Evolutionary conservation across 2,797 vertebrate species (phyloP).

Genomic region (Acrocephalus scirpaceus): DNA sequence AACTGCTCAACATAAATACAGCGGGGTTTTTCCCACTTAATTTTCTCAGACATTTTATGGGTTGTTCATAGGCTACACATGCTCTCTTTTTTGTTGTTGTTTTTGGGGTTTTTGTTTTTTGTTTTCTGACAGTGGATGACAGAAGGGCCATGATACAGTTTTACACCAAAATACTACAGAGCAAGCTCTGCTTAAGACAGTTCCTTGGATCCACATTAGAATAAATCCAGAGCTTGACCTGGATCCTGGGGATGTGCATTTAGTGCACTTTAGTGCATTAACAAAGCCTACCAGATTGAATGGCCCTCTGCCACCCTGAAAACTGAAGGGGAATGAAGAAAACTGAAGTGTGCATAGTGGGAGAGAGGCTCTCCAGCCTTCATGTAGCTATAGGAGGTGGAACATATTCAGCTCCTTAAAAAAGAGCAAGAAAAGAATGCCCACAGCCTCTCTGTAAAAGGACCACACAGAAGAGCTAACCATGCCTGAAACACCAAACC

Average conservation of each 20-base stretch:
- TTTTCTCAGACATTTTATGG: neutral
- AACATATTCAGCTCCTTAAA: neutral
- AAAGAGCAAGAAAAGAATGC: neutral
- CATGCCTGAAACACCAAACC: neutral
- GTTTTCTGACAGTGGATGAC: neutral
- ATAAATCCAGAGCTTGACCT: neutral
- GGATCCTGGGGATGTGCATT: neutral
- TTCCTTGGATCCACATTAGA: neutral
- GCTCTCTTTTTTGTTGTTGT: no score
- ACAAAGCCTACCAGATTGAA: neutral
- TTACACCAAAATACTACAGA: neutral
- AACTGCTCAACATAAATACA: neutral
- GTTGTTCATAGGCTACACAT: neutral
- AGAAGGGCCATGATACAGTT: neutral
- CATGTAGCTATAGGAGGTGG: neutral
- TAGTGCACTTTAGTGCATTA: neutral
- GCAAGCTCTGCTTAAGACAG: neutral
- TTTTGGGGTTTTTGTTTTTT: neutral
- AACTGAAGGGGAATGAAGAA: neutral
- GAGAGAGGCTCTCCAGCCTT: neutral
- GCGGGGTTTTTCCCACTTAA: fast-evolving
- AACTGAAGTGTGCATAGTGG: neutral
- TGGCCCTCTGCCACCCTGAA: neutral
- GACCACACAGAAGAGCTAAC: neutral
- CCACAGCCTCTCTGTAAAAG: neutral